These are phyloP conservation scores for Spea bombifrons DNA, from an alignment of 2,113 vertebrate species.

Conservation along the genomic window DNA sequence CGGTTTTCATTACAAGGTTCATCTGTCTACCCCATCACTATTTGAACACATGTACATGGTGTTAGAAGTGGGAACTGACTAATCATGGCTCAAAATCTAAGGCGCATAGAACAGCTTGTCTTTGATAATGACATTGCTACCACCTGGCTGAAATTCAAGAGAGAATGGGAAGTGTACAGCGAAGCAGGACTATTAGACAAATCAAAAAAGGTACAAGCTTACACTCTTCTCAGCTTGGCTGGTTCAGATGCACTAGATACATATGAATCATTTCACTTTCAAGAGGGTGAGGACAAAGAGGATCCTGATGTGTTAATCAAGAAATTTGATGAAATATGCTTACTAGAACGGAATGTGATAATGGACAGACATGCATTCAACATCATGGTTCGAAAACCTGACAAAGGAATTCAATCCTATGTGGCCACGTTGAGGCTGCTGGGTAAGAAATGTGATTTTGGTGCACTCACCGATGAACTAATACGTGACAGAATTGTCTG, in stretches of 20 bases:
- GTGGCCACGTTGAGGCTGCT: constrained; percentile 7
- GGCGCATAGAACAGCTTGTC: background rate
- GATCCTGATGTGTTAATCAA: constrained; percentile 1
- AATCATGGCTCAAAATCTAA: background rate
- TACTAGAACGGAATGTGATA: background rate
- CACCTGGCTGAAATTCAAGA: constrained; percentile 1
- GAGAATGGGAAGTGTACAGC: constrained; percentile 6
- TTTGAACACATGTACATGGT: background rate
- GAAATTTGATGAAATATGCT: background rate
- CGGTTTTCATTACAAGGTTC: background rate
- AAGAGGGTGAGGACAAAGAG: constrained; percentile 1
- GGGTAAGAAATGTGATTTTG: background rate
- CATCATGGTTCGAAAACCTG: background rate
- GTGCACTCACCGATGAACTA: constrained; percentile 1
- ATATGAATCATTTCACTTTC: background rate
- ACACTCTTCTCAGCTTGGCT: background rate
- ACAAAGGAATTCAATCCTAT: background rate
- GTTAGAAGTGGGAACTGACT: background rate
- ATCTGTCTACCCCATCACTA: background rate
- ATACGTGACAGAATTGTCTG: constrained; percentile 2
- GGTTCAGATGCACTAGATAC: background rate
- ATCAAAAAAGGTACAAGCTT: background rate
- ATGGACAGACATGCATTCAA: constrained; percentile 2
- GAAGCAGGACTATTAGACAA: constrained; percentile 4
- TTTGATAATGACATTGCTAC: constrained; percentile 6